A percentile compares a stretch with the other conserved stretches of the same genome.
Evolutionary conservation across 2,888 invertebrate genomes (phyloP).

Genomic region (Diabrotica balteata): DNA sequence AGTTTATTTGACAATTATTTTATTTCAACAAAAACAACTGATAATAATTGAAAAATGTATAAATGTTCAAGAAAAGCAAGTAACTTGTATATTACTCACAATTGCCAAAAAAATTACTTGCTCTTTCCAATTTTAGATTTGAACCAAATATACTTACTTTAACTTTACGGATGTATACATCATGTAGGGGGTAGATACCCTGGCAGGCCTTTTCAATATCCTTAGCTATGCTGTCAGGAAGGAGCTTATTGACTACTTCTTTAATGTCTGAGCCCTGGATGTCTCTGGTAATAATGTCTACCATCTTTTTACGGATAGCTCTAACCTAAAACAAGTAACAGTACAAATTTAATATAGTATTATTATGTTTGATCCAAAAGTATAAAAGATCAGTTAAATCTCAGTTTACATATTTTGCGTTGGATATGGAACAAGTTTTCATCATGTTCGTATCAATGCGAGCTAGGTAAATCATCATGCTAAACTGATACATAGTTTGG

Average conservation of each 20-base stretch:
- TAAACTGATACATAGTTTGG: constrained; percentile 11
- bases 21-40: too few relatives aligned
- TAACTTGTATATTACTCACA: too few relatives aligned
- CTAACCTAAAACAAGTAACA: constrained; percentile 40
- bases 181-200: constrained; percentile 96
- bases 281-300: constrained; percentile 92
- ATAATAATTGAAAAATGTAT: too few relatives aligned
- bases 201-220: constrained; percentile 98
- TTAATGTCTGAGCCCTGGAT: constrained; percentile 91
- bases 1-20: too few relatives aligned
- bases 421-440: constrained; percentile 55
- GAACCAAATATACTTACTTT: constrained; percentile 70
- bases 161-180: constrained; percentile 98
- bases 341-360: neutral
- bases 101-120: too few relatives aligned
- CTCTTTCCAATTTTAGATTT: neutral
- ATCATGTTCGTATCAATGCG: constrained; percentile 57
- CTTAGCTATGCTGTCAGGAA: constrained; percentile 98
- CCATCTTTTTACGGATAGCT: constrained; percentile 92
- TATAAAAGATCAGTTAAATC: neutral
- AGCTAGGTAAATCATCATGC: constrained; percentile 57
- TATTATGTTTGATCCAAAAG: neutral
- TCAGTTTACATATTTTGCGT: constrained; percentile 35
- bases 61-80: too few relatives aligned
- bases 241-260: constrained; percentile 94